Evolutionary conservation across 30 jellyfish, hydroid and myxozoan species (phyloP), one percentile per base, ranked within the genome.

Genomic region (Morbakka virulenta): DNA sequence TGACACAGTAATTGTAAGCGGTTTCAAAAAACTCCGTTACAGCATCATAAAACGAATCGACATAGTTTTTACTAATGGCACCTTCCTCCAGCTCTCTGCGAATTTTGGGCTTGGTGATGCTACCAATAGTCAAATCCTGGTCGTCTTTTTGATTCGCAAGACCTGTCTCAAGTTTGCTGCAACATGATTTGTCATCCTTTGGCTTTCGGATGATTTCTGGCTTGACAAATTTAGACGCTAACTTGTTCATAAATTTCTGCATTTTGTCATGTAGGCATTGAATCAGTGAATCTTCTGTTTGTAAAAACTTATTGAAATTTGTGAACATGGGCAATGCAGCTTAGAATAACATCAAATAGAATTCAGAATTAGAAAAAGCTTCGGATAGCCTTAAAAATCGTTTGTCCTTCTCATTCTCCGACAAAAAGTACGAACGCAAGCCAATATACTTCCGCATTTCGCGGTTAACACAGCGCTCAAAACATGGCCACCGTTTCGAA

Each of bases 241-340:
- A n/a, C n/a, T n/a, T n/a, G 73, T 61, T 69, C 88, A 82, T 71
- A 53, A 82, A 82, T 52, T 51, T 51, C 64, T 82, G 68, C 89
- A 72, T 53, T 29, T 72, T 53, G 35, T 34, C 72, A 31, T 72
- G 57, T 52, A 82, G 63, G 73, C 62, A 62, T 24, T 82, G 72
- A 28, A 82, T 82, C 62, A 82, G 84, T 25, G 82, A 81, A 50
- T 82, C 94, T 82, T 82, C 82, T 70, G 69, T 71, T 41, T 82
- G 94, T 27, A 72, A 36, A 72, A 82, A 82, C 69, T 71, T 53
- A 41, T 82, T 82, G 88, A 82, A 82, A 57, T 68, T 80, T 41
- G 87, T 57, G 52, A 80, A 69, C 41, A 78, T 53, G 6, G 92
- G 69, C 86, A 80, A 53, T 30, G 77, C 86, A 50, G 88, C 67